Evolutionary conservation across 1,140 invertebrate species (phyloP).

Genomic region (Drosophila obscura): DNA sequence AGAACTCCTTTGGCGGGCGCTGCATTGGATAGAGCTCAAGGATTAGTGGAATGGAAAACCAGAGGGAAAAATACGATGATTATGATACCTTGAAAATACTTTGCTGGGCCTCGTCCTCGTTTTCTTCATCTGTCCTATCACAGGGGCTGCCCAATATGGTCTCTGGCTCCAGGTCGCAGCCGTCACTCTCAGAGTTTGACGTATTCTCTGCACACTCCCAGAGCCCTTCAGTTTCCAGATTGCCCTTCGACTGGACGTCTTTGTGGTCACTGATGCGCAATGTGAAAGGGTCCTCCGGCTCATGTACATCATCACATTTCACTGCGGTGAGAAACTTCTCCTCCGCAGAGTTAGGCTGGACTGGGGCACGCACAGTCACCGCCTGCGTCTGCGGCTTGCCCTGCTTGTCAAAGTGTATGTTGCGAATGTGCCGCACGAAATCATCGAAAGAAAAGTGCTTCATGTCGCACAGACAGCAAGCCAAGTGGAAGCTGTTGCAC

Average conservation of each 20-base stretch:
- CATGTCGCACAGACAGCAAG: conserved; percentile 69
- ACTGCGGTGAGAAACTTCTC: not conserved
- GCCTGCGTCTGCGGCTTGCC: conserved; percentile 38
- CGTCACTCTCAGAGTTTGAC: no score
- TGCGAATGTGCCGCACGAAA: conserved; percentile 65
- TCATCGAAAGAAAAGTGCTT: conserved; percentile 69
- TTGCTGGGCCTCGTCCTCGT: conserved; percentile 27
- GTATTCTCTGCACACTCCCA: no score
- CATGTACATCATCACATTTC: conserved; percentile 4
- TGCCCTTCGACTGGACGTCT: not conserved
- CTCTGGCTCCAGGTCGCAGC: no score
- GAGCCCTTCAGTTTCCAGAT: no score
- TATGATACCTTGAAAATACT: conserved; percentile 51
- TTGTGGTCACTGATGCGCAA: no score
- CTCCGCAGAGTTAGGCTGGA: not conserved
- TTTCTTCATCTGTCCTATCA: not conserved
- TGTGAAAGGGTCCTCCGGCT: not conserved
- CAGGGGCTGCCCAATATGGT: not conserved
- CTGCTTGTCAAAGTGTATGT: conserved; percentile 57
- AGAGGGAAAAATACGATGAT: not conserved
- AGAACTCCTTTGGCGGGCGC: conserved; percentile 51
- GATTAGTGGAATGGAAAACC: no score
- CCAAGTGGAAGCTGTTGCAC: conserved; percentile 52
- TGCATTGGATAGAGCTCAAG: conserved; percentile 4
- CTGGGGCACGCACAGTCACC: not conserved